Evolutionary conservation across 2,888 invertebrate species (phyloP).

Genomic region (Lissocephala sabroskyi): DNA sequence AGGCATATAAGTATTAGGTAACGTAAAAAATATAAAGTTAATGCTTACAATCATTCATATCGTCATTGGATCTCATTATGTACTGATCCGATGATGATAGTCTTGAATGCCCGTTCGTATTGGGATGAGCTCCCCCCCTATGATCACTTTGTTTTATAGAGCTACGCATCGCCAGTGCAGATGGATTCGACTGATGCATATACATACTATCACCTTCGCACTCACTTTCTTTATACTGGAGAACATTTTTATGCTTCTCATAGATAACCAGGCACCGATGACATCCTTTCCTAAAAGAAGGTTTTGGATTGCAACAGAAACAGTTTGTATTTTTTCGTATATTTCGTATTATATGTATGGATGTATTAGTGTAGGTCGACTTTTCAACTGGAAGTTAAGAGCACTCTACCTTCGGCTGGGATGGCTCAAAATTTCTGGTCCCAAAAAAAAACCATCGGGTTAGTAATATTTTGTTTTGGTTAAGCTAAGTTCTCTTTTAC

Average conservation of each 20-base stretch:
- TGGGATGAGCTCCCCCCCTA: constrained; percentile 74
- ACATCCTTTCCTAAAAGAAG: constrained; percentile 86
- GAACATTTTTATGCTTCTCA: constrained; percentile 93
- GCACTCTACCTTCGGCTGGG: too few species aligned
- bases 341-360: constrained; percentile 19
- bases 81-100: constrained; percentile 74
- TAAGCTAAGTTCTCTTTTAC: not conserved
- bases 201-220: constrained; percentile 75
- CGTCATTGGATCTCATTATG: constrained; percentile 74
- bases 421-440: too few species aligned
- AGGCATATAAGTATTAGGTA: too few species aligned
- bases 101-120: constrained; percentile 74
- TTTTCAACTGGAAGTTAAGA: too few species aligned
- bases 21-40: constrained; percentile 54
- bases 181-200: constrained; percentile 74
- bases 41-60: constrained; percentile 74
- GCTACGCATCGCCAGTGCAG: constrained; percentile 74
- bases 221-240: constrained; percentile 99
- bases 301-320: constrained; percentile 56
- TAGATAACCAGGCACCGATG: constrained; percentile 96
- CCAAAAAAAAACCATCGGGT: too few species aligned
- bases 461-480: too few species aligned
- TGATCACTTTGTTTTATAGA: constrained; percentile 73
- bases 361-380: too few species aligned
- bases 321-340: constrained; percentile 16